Base-by-base conservation (phyloP, 2,797 vertebrate genomes). In the Sebastes cheni region DNA sequence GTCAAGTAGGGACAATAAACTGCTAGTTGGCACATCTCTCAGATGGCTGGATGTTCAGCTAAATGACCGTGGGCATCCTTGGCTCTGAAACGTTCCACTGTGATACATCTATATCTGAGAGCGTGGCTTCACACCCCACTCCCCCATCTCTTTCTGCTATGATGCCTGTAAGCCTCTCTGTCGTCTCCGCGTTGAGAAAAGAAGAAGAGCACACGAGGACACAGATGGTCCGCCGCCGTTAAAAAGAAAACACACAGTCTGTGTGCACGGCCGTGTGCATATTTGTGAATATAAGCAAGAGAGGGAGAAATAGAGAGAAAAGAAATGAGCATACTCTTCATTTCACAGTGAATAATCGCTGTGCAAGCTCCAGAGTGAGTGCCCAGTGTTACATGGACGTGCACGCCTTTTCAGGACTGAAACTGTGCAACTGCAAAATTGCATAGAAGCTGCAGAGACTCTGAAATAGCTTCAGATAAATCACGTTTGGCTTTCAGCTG, bases 281-380 rank as follows among this genome's bases (percentile, higher is more conserved):
- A 25, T 83, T 66, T 80, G 60, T 80, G 77, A 78, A 72, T 58
- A 76, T 25, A 32, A 75, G 71, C 72, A 62, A 9, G 27, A 36
- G 67, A 39, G 12, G 39, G 39, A 39, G 32, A 32, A 18, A 13
- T 7, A 27, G 27, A 67, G 39, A 68, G 42, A 13, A 70, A 42
- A 64, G 42, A 74, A 72, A 77, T 29, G 67, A 86, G 66, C 73
- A 76, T 23, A 61, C 52, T 66, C 75, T 82, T 82, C 84, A 52
- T 62, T 77, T 85, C 80, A 77, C 65, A 67, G 74, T 16, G 69
- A 87, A 81, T 81, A 75, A 79, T 39, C 42, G 69, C 54, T 50
- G 52, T 68, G 76, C 69, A 67, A 66, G 20, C 59, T 32, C 20
- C 22, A 76, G 25, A 77, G 56, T 2, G 22, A 64, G 27, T 3